phyloP scores from a whole-genome alignment of 2,113 vertebrate genomes.

The Copsychus sechellarum region DNA sequence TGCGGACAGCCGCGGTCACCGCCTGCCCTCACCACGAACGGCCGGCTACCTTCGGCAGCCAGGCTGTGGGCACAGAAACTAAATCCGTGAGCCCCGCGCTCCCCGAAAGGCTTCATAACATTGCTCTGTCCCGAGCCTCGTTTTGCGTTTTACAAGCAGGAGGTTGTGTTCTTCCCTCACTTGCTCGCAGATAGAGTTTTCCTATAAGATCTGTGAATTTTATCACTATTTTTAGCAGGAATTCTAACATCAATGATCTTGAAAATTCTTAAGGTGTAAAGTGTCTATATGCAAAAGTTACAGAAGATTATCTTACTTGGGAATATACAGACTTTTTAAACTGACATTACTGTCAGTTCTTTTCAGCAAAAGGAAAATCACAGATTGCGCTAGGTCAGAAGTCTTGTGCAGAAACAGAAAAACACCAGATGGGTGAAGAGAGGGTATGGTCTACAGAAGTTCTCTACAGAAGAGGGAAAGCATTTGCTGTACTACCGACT shows the following conservation, averaged over 20 bases:
- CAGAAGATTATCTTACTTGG: not conserved
- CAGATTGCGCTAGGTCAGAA: not conserved
- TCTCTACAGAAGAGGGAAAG: not conserved
- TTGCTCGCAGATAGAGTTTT: not conserved
- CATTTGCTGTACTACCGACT: not conserved
- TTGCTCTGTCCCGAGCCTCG: fast-evolving
- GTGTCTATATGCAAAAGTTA: not conserved
- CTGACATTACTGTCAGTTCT: not conserved
- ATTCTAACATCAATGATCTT: not conserved
- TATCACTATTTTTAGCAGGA: not conserved
- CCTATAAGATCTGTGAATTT: not conserved
- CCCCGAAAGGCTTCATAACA: not conserved
- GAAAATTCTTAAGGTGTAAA: not conserved
- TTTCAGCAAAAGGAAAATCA: not conserved
- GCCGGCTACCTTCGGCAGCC: not conserved
- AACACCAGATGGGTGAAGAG: not conserved
- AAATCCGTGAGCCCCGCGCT: not conserved
- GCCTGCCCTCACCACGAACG: not conserved
- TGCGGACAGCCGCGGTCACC: fast-evolving
- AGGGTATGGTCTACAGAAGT: not conserved
- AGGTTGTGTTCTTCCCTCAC: not conserved
- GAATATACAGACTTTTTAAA: not conserved
- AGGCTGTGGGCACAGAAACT: fast-evolving
- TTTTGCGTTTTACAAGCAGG: not conserved
- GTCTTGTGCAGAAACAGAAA: not conserved